These are phyloP conservation scores for Synaphobranchus kaupii DNA, from an alignment of 2,797 vertebrate genomes.

Conservation along the genomic window DNA sequence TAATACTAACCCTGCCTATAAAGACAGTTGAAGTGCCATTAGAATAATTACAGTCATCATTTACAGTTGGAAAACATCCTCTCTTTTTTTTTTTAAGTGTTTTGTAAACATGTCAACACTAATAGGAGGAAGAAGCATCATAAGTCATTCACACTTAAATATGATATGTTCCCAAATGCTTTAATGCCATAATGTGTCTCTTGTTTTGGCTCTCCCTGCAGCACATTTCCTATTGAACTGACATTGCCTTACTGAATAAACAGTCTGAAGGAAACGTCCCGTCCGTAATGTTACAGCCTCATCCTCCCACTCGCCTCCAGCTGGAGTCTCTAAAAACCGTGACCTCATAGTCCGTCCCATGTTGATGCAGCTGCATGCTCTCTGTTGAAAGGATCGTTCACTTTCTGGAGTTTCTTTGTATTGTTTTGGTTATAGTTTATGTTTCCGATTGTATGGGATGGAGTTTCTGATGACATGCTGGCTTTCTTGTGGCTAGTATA, in stretches of 20 bases:
- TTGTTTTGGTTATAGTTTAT: neutral
- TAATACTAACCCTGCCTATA: neutral
- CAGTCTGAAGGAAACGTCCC: neutral
- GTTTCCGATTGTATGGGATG: neutral
- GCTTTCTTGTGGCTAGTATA: neutral
- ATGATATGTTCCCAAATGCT: neutral
- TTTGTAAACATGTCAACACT: neutral
- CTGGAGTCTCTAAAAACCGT: neutral
- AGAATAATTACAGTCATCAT: neutral
- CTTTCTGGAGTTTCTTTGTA: neutral
- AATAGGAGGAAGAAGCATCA: neutral
- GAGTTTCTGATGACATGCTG: neutral
- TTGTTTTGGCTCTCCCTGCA: neutral
- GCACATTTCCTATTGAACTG: neutral
- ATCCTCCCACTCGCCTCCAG: neutral
- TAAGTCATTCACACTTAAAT: neutral
- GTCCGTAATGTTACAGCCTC: neutral
- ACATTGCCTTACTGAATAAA: neutral
- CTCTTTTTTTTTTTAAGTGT: neutral
- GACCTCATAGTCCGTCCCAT: neutral
- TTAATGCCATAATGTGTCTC: neutral
- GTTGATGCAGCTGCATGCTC: neutral
- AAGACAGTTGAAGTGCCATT: neutral
- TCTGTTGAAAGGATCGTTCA: neutral
- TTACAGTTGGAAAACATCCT: neutral